These are phyloP conservation scores for Eueides isabella DNA, from an alignment of 1,140 invertebrate species.

Conservation along the genomic window DNA sequence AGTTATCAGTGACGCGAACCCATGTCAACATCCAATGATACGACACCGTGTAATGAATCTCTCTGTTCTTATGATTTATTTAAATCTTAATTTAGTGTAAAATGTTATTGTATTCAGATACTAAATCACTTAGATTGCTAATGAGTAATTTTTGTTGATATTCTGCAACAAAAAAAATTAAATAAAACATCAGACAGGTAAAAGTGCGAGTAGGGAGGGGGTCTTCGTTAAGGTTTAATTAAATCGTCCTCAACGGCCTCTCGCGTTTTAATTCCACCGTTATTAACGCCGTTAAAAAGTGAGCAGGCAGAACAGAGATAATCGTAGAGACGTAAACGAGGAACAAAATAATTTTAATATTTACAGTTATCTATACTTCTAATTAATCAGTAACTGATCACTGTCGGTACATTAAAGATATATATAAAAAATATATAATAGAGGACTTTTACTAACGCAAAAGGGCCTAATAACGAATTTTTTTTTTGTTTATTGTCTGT, in stretches of 20 bases:
- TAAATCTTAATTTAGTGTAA: neutral
- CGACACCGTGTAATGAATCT: constrained; percentile 43
- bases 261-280: constrained; percentile 81
- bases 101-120: neutral
- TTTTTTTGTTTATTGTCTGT: too few species aligned
- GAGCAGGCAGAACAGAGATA: constrained; percentile 53
- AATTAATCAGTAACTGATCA: too few species aligned
- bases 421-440: too few species aligned
- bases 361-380: neutral
- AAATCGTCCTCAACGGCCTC: constrained; percentile 79
- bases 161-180: constrained; percentile 56
- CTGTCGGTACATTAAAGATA: too few species aligned
- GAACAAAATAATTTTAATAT: neutral
- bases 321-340: constrained; percentile 36
- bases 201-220: constrained; percentile 51
- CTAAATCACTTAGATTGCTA: neutral
- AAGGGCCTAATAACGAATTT: too few species aligned
- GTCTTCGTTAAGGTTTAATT: constrained; percentile 81
- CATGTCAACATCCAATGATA: constrained; percentile 47
- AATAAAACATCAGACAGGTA: constrained; percentile 75
- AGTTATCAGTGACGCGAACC: constrained; percentile 60
- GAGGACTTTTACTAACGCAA: too few species aligned
- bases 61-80: constrained; percentile 4
- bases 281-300: constrained; percentile 81
- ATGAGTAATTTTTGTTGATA: constrained; percentile 12